Percentiles rank a stretch among this genome's conserved stretches.
Evolutionary conservation across 2,797 vertebrate species (phyloP).

Genomic region (Pteropus rufus): DNA sequence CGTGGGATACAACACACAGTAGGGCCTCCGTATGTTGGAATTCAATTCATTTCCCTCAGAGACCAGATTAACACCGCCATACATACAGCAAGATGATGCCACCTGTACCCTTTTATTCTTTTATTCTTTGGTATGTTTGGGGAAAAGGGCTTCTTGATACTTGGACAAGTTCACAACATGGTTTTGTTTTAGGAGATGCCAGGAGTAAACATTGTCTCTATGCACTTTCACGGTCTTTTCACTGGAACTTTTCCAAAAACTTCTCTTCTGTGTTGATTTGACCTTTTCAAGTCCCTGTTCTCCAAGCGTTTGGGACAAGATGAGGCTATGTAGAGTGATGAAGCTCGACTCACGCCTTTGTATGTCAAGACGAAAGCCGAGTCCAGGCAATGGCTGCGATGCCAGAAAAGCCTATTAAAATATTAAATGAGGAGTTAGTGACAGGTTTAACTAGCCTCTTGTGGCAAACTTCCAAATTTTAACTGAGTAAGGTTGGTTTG

Average conservation of each 20-base stretch:
- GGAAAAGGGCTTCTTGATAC: background rate
- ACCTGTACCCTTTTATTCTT: background rate
- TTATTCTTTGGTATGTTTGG: background rate
- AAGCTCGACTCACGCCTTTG: background rate
- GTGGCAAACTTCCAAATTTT: conserved; percentile 65
- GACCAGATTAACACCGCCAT: background rate
- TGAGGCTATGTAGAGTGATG: background rate
- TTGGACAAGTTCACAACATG: background rate
- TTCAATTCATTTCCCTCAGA: background rate
- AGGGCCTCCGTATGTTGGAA: background rate
- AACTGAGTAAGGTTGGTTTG: conserved; percentile 59
- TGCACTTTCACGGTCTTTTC: conserved; percentile 4
- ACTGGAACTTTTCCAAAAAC: conserved; percentile 64
- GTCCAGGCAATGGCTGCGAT: background rate
- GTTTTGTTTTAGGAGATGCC: conserved; percentile 59
- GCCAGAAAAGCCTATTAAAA: conserved; percentile 66
- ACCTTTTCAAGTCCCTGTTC: conserved; percentile 44
- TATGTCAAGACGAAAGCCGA: background rate
- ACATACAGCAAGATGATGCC: background rate
- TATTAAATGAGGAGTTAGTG: conserved; percentile 75
- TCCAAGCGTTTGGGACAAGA: conserved; percentile 16
- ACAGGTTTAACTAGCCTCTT: conserved; percentile 65
- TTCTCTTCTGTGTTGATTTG: conserved; percentile 57
- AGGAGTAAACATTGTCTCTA: background rate
- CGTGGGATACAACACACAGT: rapidly evolving